A percentile compares a stretch with the other conserved stretches of the same genome.
phyloP scores from a whole-genome alignment of 2,888 invertebrate species.

The Baccha elongata region DNA sequence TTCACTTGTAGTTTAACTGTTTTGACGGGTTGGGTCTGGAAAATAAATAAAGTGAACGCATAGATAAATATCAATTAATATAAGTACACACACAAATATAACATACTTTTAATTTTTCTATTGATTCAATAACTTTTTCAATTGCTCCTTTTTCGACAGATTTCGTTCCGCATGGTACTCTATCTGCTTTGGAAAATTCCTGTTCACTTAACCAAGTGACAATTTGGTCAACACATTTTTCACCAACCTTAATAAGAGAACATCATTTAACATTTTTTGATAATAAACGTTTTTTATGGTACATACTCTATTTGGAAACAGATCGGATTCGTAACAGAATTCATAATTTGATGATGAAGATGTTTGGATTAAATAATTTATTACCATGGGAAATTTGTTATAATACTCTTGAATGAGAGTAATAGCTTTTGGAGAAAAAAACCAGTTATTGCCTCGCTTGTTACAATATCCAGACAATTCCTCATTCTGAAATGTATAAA shows the following conservation, averaged over 20 bases:
- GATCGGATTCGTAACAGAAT: slow-evolving; percentile 86
- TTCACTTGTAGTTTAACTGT: slow-evolving; percentile 89
- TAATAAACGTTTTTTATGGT: not conserved
- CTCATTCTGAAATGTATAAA: slow-evolving; percentile 83
- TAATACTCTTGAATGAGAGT: slow-evolving; percentile 88
- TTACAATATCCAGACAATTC: slow-evolving; percentile 92
- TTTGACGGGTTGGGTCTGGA: slow-evolving; percentile 80
- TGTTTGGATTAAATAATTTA: slow-evolving; percentile 84
- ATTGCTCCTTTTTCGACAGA: slow-evolving; percentile 87
- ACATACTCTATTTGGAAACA: slow-evolving; percentile 85
- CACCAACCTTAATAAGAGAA: slow-evolving; percentile 68
- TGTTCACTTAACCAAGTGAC: slow-evolving; percentile 89
- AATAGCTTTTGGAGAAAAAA: slow-evolving; percentile 90
- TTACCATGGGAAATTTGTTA: slow-evolving; percentile 88
- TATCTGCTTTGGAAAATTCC: slow-evolving; percentile 85
- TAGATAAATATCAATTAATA: not conserved
- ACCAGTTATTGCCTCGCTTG: slow-evolving; percentile 88
- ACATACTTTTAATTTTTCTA: slow-evolving; percentile 81
- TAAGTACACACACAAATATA: not conserved
- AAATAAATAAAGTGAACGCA: slow-evolving; percentile 17
- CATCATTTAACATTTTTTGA: not conserved
- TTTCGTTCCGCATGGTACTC: slow-evolving; percentile 88
- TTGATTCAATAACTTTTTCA: slow-evolving; percentile 79
- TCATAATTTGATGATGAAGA: slow-evolving; percentile 82
- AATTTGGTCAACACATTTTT: slow-evolving; percentile 82